Conservation (phyloP, 2,888 invertebrate genomes). For the Hipparchia semele region DNA sequence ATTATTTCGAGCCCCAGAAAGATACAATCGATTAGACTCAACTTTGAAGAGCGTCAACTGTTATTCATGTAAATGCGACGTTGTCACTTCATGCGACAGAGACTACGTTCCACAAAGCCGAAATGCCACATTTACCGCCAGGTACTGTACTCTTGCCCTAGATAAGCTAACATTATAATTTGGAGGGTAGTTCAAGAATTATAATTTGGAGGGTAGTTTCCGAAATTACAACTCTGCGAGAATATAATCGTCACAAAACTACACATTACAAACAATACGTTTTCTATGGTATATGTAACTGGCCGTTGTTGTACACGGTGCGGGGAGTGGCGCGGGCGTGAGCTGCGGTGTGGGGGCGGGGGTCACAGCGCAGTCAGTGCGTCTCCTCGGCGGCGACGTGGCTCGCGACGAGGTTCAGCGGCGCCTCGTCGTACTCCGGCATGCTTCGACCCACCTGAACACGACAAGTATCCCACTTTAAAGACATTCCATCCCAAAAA, state of each 20-base stretch:
- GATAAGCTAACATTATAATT: too few species aligned
- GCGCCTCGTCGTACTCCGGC: slow-evolving; percentile 84
- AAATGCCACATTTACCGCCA: too few species aligned
- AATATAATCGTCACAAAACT: slow-evolving; percentile 9
- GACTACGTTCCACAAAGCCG: too few species aligned
- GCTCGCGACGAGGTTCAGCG: slow-evolving; percentile 87
- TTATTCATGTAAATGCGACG: too few species aligned
- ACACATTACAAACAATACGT: not conserved
- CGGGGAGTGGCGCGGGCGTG: slow-evolving; percentile 4
- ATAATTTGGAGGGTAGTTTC: not conserved
- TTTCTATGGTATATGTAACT: slow-evolving; percentile 44
- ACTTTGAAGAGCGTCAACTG: too few species aligned
- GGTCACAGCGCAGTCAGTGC: slow-evolving; percentile 59
- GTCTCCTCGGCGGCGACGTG: slow-evolving; percentile 86
- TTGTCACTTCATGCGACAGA: too few species aligned
- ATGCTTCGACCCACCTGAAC: slow-evolving; percentile 68
- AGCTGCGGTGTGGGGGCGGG: not conserved
- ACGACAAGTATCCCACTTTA: not conserved
- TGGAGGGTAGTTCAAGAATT: not conserved
- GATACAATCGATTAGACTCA: too few species aligned
- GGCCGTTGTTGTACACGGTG: slow-evolving; percentile 39
- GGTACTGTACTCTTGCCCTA: too few species aligned
- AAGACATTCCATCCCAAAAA: too few species aligned
- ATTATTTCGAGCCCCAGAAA: too few species aligned
- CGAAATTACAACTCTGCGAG: not conserved